Base-by-base conservation (phyloP, 2,113 vertebrate genomes). In the Ceyx melanurus region DNA sequence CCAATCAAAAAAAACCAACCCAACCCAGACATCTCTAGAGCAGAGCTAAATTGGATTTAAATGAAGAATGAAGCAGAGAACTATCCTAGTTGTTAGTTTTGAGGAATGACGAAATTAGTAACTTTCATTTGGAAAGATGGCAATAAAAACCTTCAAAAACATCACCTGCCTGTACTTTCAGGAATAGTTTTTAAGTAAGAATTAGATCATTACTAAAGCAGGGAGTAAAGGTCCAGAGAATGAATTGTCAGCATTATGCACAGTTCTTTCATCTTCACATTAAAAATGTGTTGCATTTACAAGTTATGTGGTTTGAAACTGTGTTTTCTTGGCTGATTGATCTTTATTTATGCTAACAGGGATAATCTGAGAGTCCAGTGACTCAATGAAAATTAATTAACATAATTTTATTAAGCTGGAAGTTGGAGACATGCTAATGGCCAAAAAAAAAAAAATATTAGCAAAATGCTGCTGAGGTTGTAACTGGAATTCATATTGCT, bases 301-400 rank as follows among this genome's bases (percentile, higher is more conserved):
- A 93, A 94, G 60, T 53, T n/a, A 28, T 72, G 81, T 64, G n/a
- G 20, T 89, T 92, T 86, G 35, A 80, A 92, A 96, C 56, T 54
- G 61, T 82, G 29, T 87, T 90, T 93, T 93, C 75, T 77, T 60
- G 83, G 74, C 64, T 81, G 72, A 94, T 92, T 95, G 95, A 91
- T 79, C 46, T 93, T 93, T 89, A 92, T 93, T 96, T 92, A 83
- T 66, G 57, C 43, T 93, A 94, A 35, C 35, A 88, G 62, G 74
- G 31, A 72, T 66, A 91, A 74, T 25, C 21, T 45, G 29, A 83
- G 45, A 73, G 76, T 86, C 77, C 89, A 82, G 51, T 58, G 75
- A 58, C 50, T 85, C 2, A 2, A 48, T 54, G 40, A 86, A 90
- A 85, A 94, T 74, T 93, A 77, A 78, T 67, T 92, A 84, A 58